Conservation (phyloP, 2,113 vertebrate genomes). For the Ardeotis arabs region DNA sequence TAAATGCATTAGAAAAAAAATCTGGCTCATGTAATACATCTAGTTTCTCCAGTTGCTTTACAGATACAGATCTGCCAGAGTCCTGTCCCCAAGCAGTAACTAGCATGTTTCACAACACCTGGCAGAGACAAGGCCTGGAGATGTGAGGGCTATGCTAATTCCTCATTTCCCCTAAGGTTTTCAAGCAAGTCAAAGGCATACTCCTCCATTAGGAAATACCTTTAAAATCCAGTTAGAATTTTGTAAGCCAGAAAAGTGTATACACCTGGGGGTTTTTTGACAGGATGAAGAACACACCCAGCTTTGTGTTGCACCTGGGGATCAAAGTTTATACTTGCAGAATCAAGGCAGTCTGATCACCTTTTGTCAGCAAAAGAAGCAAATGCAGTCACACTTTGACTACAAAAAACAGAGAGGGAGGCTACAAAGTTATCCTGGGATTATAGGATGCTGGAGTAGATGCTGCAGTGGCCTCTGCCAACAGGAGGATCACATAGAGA, state of each 20-base stretch:
- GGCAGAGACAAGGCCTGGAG: not conserved
- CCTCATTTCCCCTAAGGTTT: not conserved
- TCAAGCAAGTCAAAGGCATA: not conserved
- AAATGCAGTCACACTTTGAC: not conserved
- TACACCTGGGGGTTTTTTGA: fast-evolving
- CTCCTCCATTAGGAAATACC: not conserved
- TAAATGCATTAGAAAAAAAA: not conserved
- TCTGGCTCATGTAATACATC: not conserved
- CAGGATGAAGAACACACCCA: not conserved
- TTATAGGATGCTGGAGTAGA: not conserved
- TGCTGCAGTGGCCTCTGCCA: not conserved
- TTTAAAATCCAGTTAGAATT: not conserved
- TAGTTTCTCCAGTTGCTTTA: not conserved
- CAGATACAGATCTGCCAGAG: not conserved
- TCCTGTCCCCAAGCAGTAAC: not conserved
- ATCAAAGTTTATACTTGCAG: not conserved
- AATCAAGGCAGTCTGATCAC: not conserved
- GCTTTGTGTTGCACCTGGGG: not conserved
- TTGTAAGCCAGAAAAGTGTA: not conserved
- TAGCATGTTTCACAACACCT: not conserved
- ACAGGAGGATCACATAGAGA: not conserved
- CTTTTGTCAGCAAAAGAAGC: not conserved
- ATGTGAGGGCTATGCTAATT: not conserved
- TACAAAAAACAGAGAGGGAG: not conserved
- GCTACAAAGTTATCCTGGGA: not conserved